These are phyloP conservation scores for Heterodera carotae DNA, from an alignment of 1,140 invertebrate species.

Conservation along the genomic window DNA sequence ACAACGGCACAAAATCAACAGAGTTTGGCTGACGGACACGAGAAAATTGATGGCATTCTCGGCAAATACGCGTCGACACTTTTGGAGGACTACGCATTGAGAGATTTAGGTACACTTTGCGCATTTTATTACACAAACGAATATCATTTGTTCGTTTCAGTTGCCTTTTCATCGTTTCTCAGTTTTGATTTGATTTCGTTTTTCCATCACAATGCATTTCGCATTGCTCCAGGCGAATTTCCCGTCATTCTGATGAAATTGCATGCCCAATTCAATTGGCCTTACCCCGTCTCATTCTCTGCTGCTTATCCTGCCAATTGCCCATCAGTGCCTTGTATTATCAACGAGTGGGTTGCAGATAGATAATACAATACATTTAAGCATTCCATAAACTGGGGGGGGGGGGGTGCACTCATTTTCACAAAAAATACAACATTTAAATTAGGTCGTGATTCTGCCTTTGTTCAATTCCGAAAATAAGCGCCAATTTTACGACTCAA, in stretches of 20 bases:
- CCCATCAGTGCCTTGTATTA: too few relatives aligned
- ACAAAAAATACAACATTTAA: too few relatives aligned
- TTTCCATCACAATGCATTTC: conserved; percentile 37
- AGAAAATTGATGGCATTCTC: conserved; percentile 41
- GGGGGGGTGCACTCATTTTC: too few relatives aligned
- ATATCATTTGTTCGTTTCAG: conserved; percentile 47
- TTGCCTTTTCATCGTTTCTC: conserved; percentile 57
- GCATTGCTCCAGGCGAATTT: conserved; percentile 46
- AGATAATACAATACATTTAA: too few relatives aligned
- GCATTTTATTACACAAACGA: conserved; percentile 5
- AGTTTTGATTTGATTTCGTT: conserved; percentile 50
- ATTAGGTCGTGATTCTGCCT: too few relatives aligned
- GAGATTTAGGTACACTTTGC: conserved; percentile 60
- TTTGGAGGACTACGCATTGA: conserved; percentile 57
- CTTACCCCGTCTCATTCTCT: conserved; percentile 52
- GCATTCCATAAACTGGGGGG: too few relatives aligned
- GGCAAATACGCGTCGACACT: conserved; percentile 46
- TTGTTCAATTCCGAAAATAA: too few relatives aligned
- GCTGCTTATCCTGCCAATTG: neutral
- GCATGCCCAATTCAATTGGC: conserved; percentile 63
- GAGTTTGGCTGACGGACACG: neutral
- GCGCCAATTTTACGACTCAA: too few relatives aligned
- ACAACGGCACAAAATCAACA: neutral
- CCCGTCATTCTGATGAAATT: conserved; percentile 61
- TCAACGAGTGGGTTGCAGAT: too few relatives aligned